Evolutionary conservation across 2,113 vertebrate genomes (phyloP), one percentile per base, ranked within the genome.

Genomic region (Microcebus jonahi): DNA sequence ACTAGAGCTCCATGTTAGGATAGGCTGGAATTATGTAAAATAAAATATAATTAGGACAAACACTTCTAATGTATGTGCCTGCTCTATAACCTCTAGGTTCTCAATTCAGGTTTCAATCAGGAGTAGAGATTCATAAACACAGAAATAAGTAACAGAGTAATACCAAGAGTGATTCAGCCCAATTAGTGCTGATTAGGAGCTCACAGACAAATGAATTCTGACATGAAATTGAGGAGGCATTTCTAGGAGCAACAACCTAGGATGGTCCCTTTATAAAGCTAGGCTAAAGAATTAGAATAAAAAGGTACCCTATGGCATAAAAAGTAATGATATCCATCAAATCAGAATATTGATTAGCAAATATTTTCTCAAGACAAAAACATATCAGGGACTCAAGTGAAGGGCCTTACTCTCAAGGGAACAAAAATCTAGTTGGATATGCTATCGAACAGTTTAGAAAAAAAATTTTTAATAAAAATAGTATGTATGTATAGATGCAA

Each of bases 351-450:
- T 59, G 27, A 95, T 63, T 18, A 93, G 34, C 42, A 85, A 92
- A 31, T 71, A 80, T 48, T 88, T 97, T 89, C 79, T 90, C 61
- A 81, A 71, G 45, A 94, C 17, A 98, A 34, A 96, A 81, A 96
- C 21, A 67, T 29, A 88, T 67, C 15, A 89, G 50, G 21, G 65
- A 80, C 42, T 93, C 34, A 15, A 91, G 55, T 20, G 71, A 96
- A 29, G 39, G 14, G 70, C 77, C 50, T 77, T 88, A 55, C 34
- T 94, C 48, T 85, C 71, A 94, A 95, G 67, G 36, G 36, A 79
- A 95, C 36, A 71, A 93, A 94, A 80, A 90, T 82, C 50, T 77
- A 92, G 6, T 57, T 57, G 17, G 29, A 75, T 15, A 89, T 94
- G 48, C 20, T 70, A 45, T 95, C 17, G 6, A 50, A 81, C 13